phyloP scores from a whole-genome alignment of 2,797 vertebrate genomes.

The Schizothorax lantsangensis region DNA sequence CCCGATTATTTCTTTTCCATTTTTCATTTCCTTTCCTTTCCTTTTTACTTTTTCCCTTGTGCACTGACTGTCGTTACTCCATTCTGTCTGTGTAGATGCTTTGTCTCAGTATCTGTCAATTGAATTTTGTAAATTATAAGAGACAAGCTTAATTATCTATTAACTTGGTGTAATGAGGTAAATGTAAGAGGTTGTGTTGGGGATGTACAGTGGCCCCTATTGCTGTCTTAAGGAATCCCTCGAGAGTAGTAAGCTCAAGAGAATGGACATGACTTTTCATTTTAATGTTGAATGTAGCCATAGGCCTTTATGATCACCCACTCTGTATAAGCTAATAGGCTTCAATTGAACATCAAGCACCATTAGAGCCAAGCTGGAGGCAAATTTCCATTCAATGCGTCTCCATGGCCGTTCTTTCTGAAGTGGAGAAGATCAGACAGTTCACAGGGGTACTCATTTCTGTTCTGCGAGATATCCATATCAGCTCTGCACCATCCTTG shows the following conservation, averaged over 20 bases:
- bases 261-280: conserved; percentile 2
- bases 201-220: background rate
- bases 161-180: background rate
- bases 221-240: background rate
- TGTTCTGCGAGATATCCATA: conserved; percentile 68
- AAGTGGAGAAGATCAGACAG: conserved; percentile 63
- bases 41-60: no score
- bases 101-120: background rate
- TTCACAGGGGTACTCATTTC: conserved; percentile 56
- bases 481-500: conserved; percentile 60
- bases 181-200: background rate
- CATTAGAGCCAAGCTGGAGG: conserved; percentile 29
- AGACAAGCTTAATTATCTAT: background rate
- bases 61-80: background rate
- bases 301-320: conserved; percentile 11
- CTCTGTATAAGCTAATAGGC: conserved; percentile 1
- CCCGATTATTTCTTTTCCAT: background rate
- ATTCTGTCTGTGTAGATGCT: background rate
- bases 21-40: background rate
- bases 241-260: background rate
- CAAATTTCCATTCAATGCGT: conserved; percentile 34
- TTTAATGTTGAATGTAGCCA: conserved; percentile 1
- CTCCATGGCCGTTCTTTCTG: conserved; percentile 40
- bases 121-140: background rate
- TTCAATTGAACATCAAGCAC: conserved; percentile 20